Evolutionary conservation across 2,797 vertebrate species (phyloP).

Genomic region (Sebastes iracundus): DNA sequence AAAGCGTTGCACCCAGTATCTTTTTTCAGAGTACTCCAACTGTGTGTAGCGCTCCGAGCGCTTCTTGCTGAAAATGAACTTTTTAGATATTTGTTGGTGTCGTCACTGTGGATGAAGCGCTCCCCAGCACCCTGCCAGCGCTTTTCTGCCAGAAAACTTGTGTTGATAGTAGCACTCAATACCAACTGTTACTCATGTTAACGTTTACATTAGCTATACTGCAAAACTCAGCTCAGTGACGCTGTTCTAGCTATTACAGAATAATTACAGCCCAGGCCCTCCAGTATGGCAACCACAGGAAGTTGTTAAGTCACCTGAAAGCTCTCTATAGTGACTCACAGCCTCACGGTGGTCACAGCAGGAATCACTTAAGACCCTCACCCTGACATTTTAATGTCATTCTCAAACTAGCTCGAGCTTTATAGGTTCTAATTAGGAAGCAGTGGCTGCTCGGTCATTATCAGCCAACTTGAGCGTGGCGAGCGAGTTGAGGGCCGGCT

Average conservation of each 20-base stretch:
- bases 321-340: constrained; percentile 12
- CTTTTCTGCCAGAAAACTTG: neutral
- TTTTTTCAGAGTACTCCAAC: neutral
- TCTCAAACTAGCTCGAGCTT: neutral
- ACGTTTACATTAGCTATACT: neutral
- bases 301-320: neutral
- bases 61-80: neutral
- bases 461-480: neutral
- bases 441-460: constrained; percentile 20
- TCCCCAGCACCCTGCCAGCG: neutral
- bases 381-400: neutral
- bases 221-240: neutral
- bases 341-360: constrained; percentile 15
- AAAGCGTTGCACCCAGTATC: neutral
- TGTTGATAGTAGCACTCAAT: neutral
- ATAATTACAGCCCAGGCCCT: neutral
- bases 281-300: neutral
- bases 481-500: neutral
- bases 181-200: neutral
- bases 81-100: neutral
- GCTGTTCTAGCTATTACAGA: neutral
- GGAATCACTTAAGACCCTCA: constrained; percentile 22
- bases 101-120: neutral
- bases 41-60: neutral
- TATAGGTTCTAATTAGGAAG: constrained; percentile 44